Base-by-base conservation (phyloP, 1,140 invertebrate genomes). In the Formica exsecta region DNA sequence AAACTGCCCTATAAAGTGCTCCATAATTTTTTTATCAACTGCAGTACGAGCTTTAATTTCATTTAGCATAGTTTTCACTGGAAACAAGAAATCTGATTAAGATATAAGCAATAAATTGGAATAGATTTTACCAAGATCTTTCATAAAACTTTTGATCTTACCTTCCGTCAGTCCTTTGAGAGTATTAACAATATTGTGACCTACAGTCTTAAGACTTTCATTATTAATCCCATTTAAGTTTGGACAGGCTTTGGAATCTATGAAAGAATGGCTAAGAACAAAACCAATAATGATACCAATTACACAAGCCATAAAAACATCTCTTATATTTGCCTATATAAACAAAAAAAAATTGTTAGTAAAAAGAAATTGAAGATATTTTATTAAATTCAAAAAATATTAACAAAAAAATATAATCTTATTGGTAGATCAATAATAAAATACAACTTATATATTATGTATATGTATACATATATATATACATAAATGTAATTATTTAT, bases 1-100 rank as follows among this genome's bases (percentile, higher is more conserved):
- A 57, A 71, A 19, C 2, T 71, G 65, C 2, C 11, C 7, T 11
- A 48, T 32, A 16, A 71, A 19, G 9, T 68, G 11, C 8, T 68
- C 36, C 3, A 9, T 57, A 57, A 36, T 32, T 44, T 81, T 81
- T 13, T 7, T 41, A 11, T 81, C 16, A 22, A 16, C 3, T 59
- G 36, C 5, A 8, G 44, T 81, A 11, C 13, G 54, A 16, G 22
- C 25, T 81, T 73, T 59, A 22, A 81, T 81, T 73, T 81, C 54
- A 11, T 61, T 73, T 16, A 81, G 3, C 16, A 44, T 61, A 59
- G 19, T 22, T 44, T 81, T 81, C 36, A 81, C 79, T 81, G 22
- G 61, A 81, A 59, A 29, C 29, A 8, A 80, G 3, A 41, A 25
- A 70, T 4, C 7, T 16, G 8, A 81, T 59, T 32, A 16, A n/a